Evolutionary conservation across 2,797 vertebrate genomes (phyloP).

Genomic region (Astyanax mexicanus): DNA sequence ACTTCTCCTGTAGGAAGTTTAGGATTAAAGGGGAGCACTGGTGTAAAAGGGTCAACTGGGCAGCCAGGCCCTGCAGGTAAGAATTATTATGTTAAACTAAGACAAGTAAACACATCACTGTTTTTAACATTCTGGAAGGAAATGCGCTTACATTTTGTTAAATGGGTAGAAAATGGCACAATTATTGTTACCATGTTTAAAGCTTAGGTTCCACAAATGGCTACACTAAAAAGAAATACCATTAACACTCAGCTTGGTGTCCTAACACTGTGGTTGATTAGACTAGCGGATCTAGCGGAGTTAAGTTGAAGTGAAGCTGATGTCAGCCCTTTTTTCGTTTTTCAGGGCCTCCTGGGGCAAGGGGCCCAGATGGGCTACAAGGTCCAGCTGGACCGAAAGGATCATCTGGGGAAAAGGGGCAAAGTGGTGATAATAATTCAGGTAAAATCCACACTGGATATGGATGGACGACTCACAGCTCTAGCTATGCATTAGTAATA

Average conservation of each 20-base stretch:
- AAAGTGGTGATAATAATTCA: not conserved
- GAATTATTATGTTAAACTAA: not conserved
- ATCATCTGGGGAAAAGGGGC: conserved; percentile 49
- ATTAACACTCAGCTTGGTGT: not conserved
- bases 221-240: no score
- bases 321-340: not conserved
- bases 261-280: not conserved
- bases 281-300: not conserved
- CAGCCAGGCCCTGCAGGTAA: conserved; percentile 27
- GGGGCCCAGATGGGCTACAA: not conserved
- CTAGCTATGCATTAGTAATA: not conserved
- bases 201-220: not conserved
- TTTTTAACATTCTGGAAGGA: not conserved
- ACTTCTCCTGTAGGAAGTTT: conserved; percentile 8
- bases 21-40: conserved; percentile 31
- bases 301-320: not conserved
- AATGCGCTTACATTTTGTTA: not conserved
- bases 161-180: not conserved
- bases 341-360: conserved; percentile 43
- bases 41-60: conserved; percentile 26
- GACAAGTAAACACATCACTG: not conserved
- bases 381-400: conserved; percentile 49
- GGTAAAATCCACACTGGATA: conserved; percentile 1
- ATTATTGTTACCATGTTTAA: not conserved
- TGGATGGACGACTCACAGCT: not conserved